Evolutionary conservation across 2,113 vertebrate species (phyloP), one percentile per base, ranked within the genome.

Genomic region (Gadus macrocephalus): DNA sequence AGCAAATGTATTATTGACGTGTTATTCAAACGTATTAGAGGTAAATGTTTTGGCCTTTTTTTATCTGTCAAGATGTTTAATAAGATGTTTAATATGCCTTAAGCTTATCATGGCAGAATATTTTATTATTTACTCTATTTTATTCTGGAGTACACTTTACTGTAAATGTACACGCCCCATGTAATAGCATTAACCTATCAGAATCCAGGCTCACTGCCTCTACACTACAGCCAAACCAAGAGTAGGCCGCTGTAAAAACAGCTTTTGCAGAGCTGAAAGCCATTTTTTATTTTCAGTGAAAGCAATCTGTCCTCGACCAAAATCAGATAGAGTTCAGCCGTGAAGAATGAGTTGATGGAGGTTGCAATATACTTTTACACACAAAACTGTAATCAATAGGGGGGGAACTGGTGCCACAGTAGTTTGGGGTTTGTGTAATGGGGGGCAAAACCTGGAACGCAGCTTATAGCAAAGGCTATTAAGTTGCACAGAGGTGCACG

Each of bases 131-230:
- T 49, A 49, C 42, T 49, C 42, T 49, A 49, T 9, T 49, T 14
- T 49, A 49, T 49, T 1, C 1, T 31, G 1, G 31, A 31, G 31
- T 49, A 89, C 86, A 89, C 72, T 65, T 78, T 86, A 15, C 62
- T 16, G 25, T 16, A 84, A 92, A 85, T 82, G 87, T 78, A 85
- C 88, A 89, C 87, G 89, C 83, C 85, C 86, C 85, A 90, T 90
- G 84, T 93, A 92, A 84, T 85, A 77, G 81, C 81, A 89, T 89
- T 87, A 93, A 85, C 89, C 84, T 88, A 38, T 72, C 64, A 66
- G 60, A 61, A 69, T 53, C 3, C 38, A 53, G 49, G 55, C 56
- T 76, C 64, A 73, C 87, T 81, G 71, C 83, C 64, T 83, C 68
- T 77, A 75, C 63, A 53, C 3, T 20, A 35, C 25, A 31, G 31